These are phyloP conservation scores for Chydorus sphaericus DNA, from an alignment of 2,888 invertebrate genomes.

Conservation along the genomic window DNA sequence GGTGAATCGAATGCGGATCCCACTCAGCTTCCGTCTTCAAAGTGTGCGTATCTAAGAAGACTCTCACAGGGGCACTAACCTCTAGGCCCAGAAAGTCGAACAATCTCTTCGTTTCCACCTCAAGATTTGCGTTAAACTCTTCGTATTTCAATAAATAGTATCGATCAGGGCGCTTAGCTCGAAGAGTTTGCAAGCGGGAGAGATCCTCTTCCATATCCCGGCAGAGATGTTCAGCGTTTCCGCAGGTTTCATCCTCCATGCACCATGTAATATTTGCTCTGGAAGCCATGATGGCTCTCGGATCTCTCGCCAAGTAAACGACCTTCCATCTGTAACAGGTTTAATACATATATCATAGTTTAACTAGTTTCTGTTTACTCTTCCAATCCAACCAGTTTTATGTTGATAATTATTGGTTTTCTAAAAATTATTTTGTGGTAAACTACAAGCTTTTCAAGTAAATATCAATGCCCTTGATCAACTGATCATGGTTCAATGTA, in stretches of 20 bases:
- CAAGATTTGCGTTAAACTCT: background rate
- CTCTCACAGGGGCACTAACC: background rate
- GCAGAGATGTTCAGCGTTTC: background rate
- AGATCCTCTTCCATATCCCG: background rate
- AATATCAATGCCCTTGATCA: no score
- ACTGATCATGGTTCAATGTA: no score
- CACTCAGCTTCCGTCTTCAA: background rate
- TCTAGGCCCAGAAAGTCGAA: background rate
- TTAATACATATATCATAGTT: no score
- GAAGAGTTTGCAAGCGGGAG: background rate
- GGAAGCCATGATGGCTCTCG: slow-evolving; percentile 4
- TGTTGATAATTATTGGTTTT: no score
- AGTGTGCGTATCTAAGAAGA: background rate
- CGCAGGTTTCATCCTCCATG: background rate
- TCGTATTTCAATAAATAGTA: background rate
- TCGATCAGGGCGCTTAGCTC: background rate
- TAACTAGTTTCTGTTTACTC: no score
- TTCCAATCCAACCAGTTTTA: no score
- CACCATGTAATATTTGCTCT: background rate
- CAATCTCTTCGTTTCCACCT: background rate
- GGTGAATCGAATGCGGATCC: no score
- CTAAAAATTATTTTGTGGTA: no score
- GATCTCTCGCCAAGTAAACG: slow-evolving; percentile 11
- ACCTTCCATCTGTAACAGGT: slow-evolving; percentile 6
- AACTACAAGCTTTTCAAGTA: no score